Percentiles rank a stretch among this genome's conserved stretches.
Conservation (phyloP, 2,113 vertebrate species). For the Dendrocopos noguchii region DNA sequence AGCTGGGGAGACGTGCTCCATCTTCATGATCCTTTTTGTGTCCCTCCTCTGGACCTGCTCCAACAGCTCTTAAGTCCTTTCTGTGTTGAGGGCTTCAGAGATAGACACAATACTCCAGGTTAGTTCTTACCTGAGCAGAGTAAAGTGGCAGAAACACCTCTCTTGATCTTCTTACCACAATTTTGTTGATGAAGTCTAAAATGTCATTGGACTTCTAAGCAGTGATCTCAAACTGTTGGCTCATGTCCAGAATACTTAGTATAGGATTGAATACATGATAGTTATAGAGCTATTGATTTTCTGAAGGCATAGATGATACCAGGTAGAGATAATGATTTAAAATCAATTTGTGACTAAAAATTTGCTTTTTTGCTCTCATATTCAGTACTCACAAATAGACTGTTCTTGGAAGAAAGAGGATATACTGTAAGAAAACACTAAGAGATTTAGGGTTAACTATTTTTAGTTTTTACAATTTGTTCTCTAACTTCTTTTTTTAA, state of each 20-base stretch:
- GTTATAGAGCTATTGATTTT: constrained; percentile 18
- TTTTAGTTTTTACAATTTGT: neutral
- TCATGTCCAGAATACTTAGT: neutral
- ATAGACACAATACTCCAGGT: no score
- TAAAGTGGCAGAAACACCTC: no score
- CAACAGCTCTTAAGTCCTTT: no score
- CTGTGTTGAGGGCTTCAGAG: no score
- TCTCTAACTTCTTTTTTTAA: neutral
- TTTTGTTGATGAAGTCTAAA: no score
- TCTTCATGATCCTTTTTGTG: no score
- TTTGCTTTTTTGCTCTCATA: neutral
- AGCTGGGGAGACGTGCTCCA: no score
- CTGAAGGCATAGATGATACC: neutral
- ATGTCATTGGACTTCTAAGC: no score
- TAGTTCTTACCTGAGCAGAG: no score
- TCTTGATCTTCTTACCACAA: no score
- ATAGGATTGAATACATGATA: neutral
- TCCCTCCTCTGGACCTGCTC: no score
- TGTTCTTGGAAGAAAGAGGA: neutral
- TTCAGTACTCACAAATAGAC: neutral
- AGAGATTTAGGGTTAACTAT: neutral
- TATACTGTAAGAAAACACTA: neutral
- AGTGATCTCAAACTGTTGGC: no score
- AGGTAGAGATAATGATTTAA: neutral
- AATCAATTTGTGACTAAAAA: neutral